phyloP scores from a whole-genome alignment of 2,888 invertebrate genomes.

The Ichneumoninae sp. region DNA sequence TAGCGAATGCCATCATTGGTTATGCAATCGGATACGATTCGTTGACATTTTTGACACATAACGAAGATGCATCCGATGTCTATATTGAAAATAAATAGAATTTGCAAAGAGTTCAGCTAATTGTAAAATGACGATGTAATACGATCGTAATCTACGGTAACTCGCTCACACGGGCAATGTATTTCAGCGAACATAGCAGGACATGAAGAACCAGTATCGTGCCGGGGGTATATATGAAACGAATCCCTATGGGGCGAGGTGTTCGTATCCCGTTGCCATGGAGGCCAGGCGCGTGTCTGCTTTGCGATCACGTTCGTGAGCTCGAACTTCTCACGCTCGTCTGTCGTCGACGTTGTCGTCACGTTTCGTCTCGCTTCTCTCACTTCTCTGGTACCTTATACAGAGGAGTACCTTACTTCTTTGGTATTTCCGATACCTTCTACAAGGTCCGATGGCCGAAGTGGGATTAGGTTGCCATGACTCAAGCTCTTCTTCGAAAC shows the following conservation, averaged over 20 bases:
- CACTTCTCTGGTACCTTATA: background rate
- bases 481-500: constrained; percentile 1
- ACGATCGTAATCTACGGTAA: no score
- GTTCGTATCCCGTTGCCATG: constrained; percentile 74
- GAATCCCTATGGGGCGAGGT: constrained; percentile 49
- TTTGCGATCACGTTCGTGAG: constrained; percentile 72
- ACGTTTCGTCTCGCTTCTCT: constrained; percentile 24
- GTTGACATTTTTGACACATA: constrained; percentile 4
- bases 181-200: constrained; percentile 29
- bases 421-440: constrained; percentile 18
- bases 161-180: constrained; percentile 17
- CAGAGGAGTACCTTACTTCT: constrained; percentile 24
- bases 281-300: constrained; percentile 69
- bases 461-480: background rate
- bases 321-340: constrained; percentile 63
- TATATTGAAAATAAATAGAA: background rate
- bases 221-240: constrained; percentile 28
- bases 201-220: constrained; percentile 11
- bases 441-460: background rate
- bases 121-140: background rate
- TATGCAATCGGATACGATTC: constrained; percentile 2
- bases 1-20: background rate
- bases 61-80: background rate
- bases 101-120: background rate
- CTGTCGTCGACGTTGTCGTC: constrained; percentile 47